phyloP scores from a whole-genome alignment of 37 sponge, comb jelly and placozoan species.

The Eunapius fragilis region DNA sequence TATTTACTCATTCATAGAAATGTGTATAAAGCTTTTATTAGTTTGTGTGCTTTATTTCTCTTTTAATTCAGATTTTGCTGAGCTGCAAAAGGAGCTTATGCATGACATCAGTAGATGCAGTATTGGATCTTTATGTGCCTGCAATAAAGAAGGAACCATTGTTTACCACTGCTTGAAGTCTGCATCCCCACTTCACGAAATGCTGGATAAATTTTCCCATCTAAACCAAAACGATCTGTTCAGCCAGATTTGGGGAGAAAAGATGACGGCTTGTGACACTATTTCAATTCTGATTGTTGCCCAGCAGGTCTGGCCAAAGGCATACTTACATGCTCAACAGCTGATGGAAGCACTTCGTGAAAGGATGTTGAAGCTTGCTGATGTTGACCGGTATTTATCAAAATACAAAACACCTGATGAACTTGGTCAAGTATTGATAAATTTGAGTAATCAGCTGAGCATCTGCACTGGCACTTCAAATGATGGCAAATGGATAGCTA shows the following conservation, averaged over 20 bases:
- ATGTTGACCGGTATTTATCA: background rate
- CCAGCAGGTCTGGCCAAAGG: background rate
- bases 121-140: background rate
- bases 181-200: background rate
- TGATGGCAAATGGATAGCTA: background rate
- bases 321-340: background rate
- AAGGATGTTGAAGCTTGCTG: background rate
- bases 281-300: background rate
- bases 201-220: background rate
- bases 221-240: background rate
- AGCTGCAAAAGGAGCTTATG: background rate
- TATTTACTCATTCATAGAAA: no score
- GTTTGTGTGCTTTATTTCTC: no score
- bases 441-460: background rate
- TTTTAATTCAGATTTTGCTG: background rate
- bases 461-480: background rate
- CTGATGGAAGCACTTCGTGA: background rate
- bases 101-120: background rate
- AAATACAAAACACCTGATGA: background rate
- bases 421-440: background rate
- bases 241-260: slow-evolving; percentile 3
- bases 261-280: background rate
- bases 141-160: background rate
- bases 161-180: background rate
- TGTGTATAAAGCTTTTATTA: no score